Percentiles rank a stretch among this genome's conserved stretches.
Evolutionary conservation across 37 sponge, comb jelly and placozoan genomes (phyloP).

Genomic region (Dysidea cf. avara): DNA sequence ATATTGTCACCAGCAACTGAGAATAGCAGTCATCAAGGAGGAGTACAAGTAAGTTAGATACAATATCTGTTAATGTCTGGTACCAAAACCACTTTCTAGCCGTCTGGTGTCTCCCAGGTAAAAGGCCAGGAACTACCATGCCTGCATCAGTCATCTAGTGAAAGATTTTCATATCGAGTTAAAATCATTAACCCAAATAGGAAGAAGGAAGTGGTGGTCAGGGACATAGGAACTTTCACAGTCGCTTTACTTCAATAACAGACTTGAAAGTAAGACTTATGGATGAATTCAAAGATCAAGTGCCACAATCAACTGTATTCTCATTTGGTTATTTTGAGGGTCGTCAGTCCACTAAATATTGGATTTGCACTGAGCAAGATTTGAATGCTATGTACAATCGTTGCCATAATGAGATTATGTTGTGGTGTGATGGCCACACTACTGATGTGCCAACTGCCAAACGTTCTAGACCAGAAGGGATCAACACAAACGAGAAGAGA

Average conservation of each 20-base stretch:
- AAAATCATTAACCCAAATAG: slow-evolving; percentile 24
- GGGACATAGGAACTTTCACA: slow-evolving; percentile 3
- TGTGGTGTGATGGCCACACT: slow-evolving; percentile 38
- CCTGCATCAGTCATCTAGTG: no score
- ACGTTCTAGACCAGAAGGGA: background rate
- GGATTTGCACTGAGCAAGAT: slow-evolving; percentile 14
- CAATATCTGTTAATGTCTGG: no score
- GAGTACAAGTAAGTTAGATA: no score
- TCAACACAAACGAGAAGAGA: slow-evolving; percentile 3
- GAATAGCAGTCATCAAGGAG: no score
- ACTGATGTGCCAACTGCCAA: background rate
- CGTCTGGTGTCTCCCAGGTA: no score
- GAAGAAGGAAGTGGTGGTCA: slow-evolving; percentile 8
- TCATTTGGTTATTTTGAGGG: slow-evolving; percentile 30
- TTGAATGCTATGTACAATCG: slow-evolving; percentile 22
- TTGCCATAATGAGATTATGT: background rate
- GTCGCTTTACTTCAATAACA: slow-evolving; percentile 8
- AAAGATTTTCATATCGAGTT: slow-evolving; percentile 14
- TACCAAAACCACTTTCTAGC: no score
- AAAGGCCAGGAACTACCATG: no score
- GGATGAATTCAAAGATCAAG: slow-evolving; percentile 16
- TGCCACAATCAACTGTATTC: slow-evolving; percentile 5
- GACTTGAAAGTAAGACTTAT: slow-evolving; percentile 11
- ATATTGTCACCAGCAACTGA: no score
- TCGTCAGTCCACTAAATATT: slow-evolving; percentile 19